Conservation (phyloP, 2,888 invertebrate genomes). For the Pelosia muscerda region DNA sequence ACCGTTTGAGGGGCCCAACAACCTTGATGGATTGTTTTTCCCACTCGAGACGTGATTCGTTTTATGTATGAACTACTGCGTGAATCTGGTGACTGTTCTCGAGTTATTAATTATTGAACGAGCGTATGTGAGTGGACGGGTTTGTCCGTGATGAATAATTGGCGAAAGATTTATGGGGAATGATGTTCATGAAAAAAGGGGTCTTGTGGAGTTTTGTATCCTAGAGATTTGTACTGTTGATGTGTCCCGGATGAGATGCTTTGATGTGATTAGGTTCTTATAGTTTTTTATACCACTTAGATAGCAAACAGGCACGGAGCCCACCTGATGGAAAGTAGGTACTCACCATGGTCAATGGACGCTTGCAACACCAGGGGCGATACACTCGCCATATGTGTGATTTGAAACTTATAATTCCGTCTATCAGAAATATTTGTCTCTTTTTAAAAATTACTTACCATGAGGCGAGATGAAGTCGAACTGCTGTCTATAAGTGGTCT, state of each 20-base stretch:
- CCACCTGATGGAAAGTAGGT: too few species aligned
- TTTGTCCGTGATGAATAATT: conserved; percentile 39
- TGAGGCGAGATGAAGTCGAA: too few species aligned
- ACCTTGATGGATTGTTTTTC: conserved; percentile 68
- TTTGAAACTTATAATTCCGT: not conserved
- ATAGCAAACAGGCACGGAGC: too few species aligned
- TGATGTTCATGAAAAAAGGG: conserved; percentile 17
- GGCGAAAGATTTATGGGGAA: conserved; percentile 24
- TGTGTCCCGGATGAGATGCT: too few species aligned
- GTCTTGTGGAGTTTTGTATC: not conserved
- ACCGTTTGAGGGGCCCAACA: conserved; percentile 61
- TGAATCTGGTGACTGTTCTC: conserved; percentile 46
- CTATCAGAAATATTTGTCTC: not conserved
- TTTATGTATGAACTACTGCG: conserved; percentile 57
- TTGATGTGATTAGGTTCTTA: not conserved
- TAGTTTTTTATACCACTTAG: too few species aligned
- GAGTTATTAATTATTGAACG: conserved; percentile 53
- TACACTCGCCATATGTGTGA: not conserved
- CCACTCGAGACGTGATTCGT: conserved; percentile 60
- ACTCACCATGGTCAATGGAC: too few species aligned
- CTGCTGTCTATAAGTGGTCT: too few species aligned
- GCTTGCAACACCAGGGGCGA: too few species aligned
- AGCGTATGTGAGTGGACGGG: conserved; percentile 27
- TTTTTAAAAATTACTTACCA: too few species aligned
- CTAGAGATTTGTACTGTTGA: not conserved